Evolutionary conservation across 1,140 invertebrate genomes (phyloP), one percentile per base, ranked within the genome.

Genomic region (Drosophila quadrilineata): DNA sequence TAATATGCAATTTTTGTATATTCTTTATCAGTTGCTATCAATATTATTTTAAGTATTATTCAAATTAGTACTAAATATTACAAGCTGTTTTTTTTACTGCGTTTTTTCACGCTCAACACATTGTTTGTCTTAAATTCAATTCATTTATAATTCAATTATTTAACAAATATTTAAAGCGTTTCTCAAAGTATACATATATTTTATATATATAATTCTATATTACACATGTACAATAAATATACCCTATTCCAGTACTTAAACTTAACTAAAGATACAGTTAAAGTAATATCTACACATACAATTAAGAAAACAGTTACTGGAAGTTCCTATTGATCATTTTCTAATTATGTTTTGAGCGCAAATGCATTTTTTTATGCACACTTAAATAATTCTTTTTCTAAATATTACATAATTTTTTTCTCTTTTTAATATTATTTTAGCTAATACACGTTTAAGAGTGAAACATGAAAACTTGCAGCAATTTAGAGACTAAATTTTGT

Each of bases 81-180:
- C 50, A 60, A 63, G 73, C 77, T n/a, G n/a, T n/a, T n/a, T n/a
- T 82, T 84, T 77, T 54, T 77, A 77, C 77, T 60, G 48, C 49
- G 31, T 41, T 35, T 36, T 10, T 72, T 60, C 75, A 49, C 54
- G 58, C 70, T 74, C 70, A 65, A 79, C 65, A 65, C 64, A 65
- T 50, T 69, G 45, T 48, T 28, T 65, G 69, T 50, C 70, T 66
- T 62, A 57, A 70, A 77, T 69, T 74, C 46, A 79, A 71, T 80
- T 70, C 40, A 40, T 63, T 40, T 41, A 22, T 36, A 63, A 56
- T 60, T 75, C 70, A 77, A 71, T 77, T 71, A 82, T 59, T 70
- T 74, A 84, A 84, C 77, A 74, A 67, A 84, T 77, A 58, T 58
- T 62, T 60, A 75, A 74, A 84, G 77, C 77, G 73, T 70, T 58